Base-by-base conservation (phyloP, 2,797 vertebrate species). In the Octomys mimax region DNA sequence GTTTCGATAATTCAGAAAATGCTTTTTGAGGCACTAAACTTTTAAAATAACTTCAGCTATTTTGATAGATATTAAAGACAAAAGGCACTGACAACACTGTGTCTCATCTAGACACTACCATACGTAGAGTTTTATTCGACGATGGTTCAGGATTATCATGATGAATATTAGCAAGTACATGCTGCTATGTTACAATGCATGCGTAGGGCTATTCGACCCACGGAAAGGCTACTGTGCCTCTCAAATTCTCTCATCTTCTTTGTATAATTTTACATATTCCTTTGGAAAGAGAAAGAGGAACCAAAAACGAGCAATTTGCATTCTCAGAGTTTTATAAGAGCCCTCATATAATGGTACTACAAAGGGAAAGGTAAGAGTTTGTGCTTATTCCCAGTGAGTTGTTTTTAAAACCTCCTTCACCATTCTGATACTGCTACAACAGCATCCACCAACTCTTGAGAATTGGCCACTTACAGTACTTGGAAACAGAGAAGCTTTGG, bases 1-100 rank as follows among this genome's bases (percentile, higher is more conserved):
- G 64, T 87, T 89, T 87, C 33, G 14, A 70, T 77, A 70, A 70
- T 91, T 75, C 36, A 87, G 75, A 80, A 92, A 39, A 52, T 87
- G 39, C 16, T 61, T 82, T 96, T 88, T 12, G 83, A 94, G 81
- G 77, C 22, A 86, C 59, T 54, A 94, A 52, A 49, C 9, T 21
- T 96, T 91, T 87, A 81, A 75, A 82, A 77, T 90, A 81, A 73
- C 57, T n/a, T 86, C 42, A 73, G n/a, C 61, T 19, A 66, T 79
- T 62, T 66, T 87, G 78, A 75, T 92, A 64, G n/a, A 46, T 79
- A 61, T 80, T 79, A 79, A 64, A 94, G 92, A 36, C 39, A 71
- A 94, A 84, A 84, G 82, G 42, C 22, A 62, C 21, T 64, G 71
- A 33, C 57, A 16, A 42, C 70, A 77, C 92, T 80, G 52, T 77